A percentile compares a stretch with the other conserved stretches of the same genome.
These are phyloP conservation scores for Leucophenga montana DNA, from an alignment of 2,888 invertebrate species.

Conservation along the genomic window DNA sequence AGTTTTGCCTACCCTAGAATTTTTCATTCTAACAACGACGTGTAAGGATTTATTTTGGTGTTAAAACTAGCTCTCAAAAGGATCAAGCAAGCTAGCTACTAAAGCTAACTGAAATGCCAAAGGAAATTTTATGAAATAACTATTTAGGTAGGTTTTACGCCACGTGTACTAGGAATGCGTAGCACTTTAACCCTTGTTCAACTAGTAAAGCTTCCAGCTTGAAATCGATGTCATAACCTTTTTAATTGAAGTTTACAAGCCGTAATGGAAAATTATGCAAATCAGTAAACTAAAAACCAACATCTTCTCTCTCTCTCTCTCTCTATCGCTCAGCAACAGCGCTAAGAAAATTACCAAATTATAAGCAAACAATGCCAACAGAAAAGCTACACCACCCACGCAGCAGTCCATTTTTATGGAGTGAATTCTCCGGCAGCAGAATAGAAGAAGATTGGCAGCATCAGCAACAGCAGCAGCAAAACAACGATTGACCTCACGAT, in stretches of 20 bases:
- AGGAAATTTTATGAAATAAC: background rate
- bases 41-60: background rate
- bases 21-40: background rate
- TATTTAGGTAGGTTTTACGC: background rate
- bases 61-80: background rate
- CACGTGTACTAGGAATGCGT: conserved; percentile 12
- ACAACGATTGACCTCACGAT: conserved; percentile 68
- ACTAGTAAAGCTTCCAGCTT: no score
- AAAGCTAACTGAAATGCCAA: background rate
- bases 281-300: conserved; percentile 45
- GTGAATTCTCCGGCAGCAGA: no score
- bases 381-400: background rate
- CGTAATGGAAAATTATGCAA: conserved; percentile 62
- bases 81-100: background rate
- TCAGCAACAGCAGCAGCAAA: conserved; percentile 39
- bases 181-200: background rate
- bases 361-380: conserved; percentile 54
- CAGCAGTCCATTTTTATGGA: no score
- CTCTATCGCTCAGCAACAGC: background rate
- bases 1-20: background rate
- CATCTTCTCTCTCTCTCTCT: background rate
- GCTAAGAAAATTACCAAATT: conserved; percentile 59
- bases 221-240: conserved; percentile 21
- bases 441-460: background rate
- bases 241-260: conserved; percentile 24